These are phyloP conservation scores for Tokudaia muenninki DNA, from an alignment of 2,797 vertebrate genomes.

Conservation along the genomic window DNA sequence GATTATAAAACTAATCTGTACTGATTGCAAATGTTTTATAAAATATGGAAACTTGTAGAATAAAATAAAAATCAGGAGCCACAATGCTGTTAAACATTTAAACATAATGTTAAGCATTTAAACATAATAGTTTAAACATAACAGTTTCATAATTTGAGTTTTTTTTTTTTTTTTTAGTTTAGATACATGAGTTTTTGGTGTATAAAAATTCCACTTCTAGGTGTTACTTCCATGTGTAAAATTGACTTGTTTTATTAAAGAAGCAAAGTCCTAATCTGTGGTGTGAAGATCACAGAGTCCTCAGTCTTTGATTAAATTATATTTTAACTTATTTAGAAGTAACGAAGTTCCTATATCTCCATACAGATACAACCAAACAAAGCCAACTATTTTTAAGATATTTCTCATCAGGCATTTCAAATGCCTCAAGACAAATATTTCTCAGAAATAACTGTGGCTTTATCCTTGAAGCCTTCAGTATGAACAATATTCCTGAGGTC, in stretches of 20 bases:
- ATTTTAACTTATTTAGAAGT: neutral
- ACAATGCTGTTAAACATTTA: slow-evolving; percentile 14
- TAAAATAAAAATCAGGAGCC: neutral
- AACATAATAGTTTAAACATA: slow-evolving; percentile 19
- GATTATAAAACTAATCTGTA: slow-evolving; percentile 1
- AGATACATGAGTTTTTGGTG: slow-evolving; percentile 4
- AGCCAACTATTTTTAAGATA: neutral
- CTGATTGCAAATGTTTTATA: slow-evolving; percentile 13
- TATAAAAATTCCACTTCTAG: neutral
- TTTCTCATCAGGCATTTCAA: neutral
- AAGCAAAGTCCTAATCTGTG: neutral
- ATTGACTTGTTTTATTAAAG: neutral
- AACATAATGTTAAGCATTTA: too few relatives aligned
- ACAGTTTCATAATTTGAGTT: slow-evolving; percentile 39
- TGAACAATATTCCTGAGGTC: neutral
- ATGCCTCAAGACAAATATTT: neutral
- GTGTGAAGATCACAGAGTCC: neutral
- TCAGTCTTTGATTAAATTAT: neutral
- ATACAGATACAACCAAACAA: neutral
- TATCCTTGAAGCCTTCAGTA: neutral
- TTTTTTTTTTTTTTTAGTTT: neutral
- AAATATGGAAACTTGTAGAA: neutral
- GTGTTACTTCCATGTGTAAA: neutral
- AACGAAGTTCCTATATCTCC: neutral
- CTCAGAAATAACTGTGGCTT: neutral